These are phyloP conservation scores for Physella acuta DNA, from an alignment of 1,140 invertebrate genomes.

Conservation along the genomic window DNA sequence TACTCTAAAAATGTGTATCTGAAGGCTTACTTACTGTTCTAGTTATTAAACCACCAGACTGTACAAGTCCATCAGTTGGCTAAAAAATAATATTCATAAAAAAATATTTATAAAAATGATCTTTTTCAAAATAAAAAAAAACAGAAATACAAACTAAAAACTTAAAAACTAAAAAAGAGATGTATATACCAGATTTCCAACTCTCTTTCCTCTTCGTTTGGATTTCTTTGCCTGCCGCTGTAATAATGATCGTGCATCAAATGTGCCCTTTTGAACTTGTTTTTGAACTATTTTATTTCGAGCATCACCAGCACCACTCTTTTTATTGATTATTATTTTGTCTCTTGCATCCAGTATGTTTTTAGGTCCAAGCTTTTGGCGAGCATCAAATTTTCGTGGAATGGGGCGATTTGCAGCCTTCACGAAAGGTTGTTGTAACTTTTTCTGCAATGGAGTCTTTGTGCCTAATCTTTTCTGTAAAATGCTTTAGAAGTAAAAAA, in stretches of 20 bases:
- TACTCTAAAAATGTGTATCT: too few species aligned
- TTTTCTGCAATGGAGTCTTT: not conserved
- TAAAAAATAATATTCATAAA: too few species aligned
- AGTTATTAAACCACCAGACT: too few species aligned
- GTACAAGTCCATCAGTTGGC: too few species aligned
- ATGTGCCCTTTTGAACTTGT: constrained; percentile 29
- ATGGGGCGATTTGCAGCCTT: not conserved
- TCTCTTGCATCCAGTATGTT: constrained; percentile 35
- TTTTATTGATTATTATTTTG: constrained; percentile 35
- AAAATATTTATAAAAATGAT: too few species aligned
- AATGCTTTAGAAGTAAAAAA: not conserved
- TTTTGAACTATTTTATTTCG: constrained; percentile 30
- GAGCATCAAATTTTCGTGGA: constrained; percentile 14
- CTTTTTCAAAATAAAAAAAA: too few species aligned
- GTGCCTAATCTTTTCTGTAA: not conserved
- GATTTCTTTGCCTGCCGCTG: constrained; percentile 17
- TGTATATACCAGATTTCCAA: too few species aligned
- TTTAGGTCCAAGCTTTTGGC: constrained; percentile 9
- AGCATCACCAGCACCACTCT: constrained; percentile 29
- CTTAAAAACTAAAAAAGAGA: too few species aligned
- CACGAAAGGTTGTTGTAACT: not conserved
- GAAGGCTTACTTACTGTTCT: too few species aligned
- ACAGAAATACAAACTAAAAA: too few species aligned
- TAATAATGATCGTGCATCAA: constrained; percentile 30
- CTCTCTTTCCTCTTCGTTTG: too few species aligned